Evolutionary conservation across 2,113 vertebrate genomes (phyloP).

Genomic region (Sinocyclocheilus anshuiensis): DNA sequence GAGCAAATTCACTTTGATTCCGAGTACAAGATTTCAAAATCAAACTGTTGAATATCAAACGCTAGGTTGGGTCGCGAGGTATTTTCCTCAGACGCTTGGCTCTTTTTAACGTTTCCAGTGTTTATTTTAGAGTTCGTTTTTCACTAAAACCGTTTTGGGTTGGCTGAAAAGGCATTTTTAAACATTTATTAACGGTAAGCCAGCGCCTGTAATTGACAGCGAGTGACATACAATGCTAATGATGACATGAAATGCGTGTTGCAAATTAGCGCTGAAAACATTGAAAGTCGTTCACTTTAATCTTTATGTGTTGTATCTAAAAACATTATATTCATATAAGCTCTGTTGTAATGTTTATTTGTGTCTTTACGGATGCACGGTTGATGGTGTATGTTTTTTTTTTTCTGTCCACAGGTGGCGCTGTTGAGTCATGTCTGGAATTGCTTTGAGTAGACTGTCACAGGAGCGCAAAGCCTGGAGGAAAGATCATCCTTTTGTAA

Average conservation of each 20-base stretch:
- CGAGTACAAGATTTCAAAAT: background rate
- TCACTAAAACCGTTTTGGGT: background rate
- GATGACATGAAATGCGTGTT: too few species aligned
- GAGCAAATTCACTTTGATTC: background rate
- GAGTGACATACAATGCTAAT: background rate
- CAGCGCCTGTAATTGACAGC: background rate
- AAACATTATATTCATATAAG: background rate
- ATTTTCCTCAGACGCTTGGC: background rate
- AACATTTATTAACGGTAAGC: background rate
- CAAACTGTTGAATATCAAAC: background rate
- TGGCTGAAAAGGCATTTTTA: background rate
- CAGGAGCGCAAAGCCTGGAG: constrained; percentile 99
- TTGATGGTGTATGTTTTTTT: background rate
- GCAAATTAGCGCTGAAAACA: background rate
- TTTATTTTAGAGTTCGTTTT: background rate
- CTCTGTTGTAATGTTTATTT: background rate
- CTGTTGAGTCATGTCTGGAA: constrained; percentile 86
- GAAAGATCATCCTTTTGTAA: constrained; percentile 92
- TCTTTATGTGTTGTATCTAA: background rate
- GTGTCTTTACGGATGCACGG: background rate
- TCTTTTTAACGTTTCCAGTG: background rate
- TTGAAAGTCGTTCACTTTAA: background rate
- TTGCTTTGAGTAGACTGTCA: constrained; percentile 95
- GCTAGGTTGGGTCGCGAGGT: background rate
- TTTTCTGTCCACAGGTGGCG: constrained; percentile 37